Percentiles rank a stretch among this genome's conserved stretches.
Conservation (phyloP, 1,140 invertebrate species). For the Cepaea nemoralis region DNA sequence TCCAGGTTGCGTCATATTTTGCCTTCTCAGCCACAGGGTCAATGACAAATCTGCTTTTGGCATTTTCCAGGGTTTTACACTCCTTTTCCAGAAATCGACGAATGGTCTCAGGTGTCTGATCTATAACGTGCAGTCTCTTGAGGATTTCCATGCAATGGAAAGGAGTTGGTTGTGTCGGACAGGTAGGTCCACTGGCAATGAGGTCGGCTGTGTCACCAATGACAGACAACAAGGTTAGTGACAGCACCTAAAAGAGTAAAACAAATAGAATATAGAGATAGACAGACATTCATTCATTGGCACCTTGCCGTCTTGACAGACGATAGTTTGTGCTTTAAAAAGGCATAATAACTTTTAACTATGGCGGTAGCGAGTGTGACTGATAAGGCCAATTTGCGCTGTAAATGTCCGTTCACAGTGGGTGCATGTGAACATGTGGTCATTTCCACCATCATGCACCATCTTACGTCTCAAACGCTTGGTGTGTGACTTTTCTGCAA, state of each 20-base stretch:
- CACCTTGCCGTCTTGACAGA: too few relatives aligned
- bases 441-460: too few relatives aligned
- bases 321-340: too few relatives aligned
- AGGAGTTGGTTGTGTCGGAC: conserved; percentile 74
- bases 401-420: too few relatives aligned
- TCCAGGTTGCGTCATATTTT: conserved; percentile 14
- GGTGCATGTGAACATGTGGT: too few relatives aligned
- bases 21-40: background rate
- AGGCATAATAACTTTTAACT: too few relatives aligned
- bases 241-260: background rate
- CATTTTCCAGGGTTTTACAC: conserved; percentile 6
- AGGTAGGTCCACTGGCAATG: conserved; percentile 96
- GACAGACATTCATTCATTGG: too few relatives aligned
- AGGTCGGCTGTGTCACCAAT: conserved; percentile 89
- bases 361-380: too few relatives aligned
- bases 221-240: conserved; percentile 90
- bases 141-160: conserved; percentile 63
- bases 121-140: conserved; percentile 36
- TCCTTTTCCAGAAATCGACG: conserved; percentile 44
- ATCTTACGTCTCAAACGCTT: too few relatives aligned
- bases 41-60: conserved; percentile 17
- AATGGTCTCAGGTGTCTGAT: conserved; percentile 53
- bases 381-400: too few relatives aligned
- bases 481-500: too few relatives aligned
- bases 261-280: too few relatives aligned